These are phyloP conservation scores for Philereme transversata DNA, from an alignment of 2,888 invertebrate species.

Conservation along the genomic window DNA sequence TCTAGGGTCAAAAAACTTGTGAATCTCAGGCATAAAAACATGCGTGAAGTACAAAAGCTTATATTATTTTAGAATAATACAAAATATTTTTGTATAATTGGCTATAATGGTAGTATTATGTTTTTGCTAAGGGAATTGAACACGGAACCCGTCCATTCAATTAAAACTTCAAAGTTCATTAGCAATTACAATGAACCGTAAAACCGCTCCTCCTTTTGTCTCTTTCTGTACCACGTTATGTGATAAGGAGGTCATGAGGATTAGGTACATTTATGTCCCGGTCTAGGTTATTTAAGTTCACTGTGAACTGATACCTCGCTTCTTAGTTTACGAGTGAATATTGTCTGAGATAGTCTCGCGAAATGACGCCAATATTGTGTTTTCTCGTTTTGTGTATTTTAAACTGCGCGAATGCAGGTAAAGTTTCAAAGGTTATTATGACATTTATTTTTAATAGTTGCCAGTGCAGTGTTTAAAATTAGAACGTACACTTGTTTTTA, in stretches of 20 bases:
- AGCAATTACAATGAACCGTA: background rate
- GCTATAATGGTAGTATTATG: too few relatives aligned
- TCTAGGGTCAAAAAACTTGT: too few relatives aligned
- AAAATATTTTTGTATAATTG: too few relatives aligned
- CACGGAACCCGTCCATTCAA: background rate
- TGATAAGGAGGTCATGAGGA: conserved; percentile 1
- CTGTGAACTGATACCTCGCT: background rate
- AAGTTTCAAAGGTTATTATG: background rate
- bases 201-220: background rate
- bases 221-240: background rate
- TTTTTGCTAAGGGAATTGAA: background rate
- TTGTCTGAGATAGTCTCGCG: conserved; percentile 1
- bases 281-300: conserved; percentile 1
- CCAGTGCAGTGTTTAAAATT: too few relatives aligned
- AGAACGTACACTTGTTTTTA: too few relatives aligned
- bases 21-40: too few relatives aligned
- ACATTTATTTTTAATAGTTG: too few relatives aligned
- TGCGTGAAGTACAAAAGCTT: too few relatives aligned
- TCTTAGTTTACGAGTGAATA: background rate
- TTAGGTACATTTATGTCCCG: background rate
- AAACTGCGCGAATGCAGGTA: background rate
- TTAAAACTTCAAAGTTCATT: background rate
- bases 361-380: conserved; percentile 1
- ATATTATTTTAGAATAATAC: too few relatives aligned
- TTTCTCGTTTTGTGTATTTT: background rate